phyloP scores from a whole-genome alignment of 1,140 invertebrate species.

The Drosophila arizonae region DNA sequence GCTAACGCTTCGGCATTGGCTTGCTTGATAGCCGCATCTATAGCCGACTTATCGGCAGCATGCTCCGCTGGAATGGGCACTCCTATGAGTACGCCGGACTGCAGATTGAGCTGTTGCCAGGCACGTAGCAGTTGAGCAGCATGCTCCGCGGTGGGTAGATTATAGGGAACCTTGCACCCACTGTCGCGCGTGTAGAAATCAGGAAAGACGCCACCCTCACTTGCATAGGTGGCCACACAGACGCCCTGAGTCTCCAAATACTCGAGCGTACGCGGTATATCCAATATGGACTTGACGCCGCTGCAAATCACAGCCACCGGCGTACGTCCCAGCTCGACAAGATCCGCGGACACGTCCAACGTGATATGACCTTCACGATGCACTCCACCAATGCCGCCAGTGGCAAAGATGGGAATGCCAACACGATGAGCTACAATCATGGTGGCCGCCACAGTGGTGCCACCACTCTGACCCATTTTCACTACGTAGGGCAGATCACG shows the following conservation, averaged over 20 bases:
- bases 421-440: constrained; percentile 91
- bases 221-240: constrained; percentile 89
- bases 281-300: constrained; percentile 98
- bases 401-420: constrained; percentile 97
- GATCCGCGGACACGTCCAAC: constrained; percentile 97
- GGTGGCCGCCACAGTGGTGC: constrained; percentile 98
- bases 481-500: constrained; percentile 92
- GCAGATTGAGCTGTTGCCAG: constrained; percentile 85
- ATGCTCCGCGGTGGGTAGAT: constrained; percentile 85
- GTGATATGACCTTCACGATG: constrained; percentile 93
- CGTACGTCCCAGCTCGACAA: constrained; percentile 94
- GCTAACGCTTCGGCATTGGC: constrained; percentile 88
- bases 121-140: constrained; percentile 89
- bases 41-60: constrained; percentile 83
- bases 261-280: constrained; percentile 96
- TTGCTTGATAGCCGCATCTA: constrained; percentile 88
- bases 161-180: constrained; percentile 88
- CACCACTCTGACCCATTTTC: constrained; percentile 90
- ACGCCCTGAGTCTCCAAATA: constrained; percentile 98
- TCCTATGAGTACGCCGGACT: constrained; percentile 93
- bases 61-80: constrained; percentile 93
- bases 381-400: constrained; percentile 95
- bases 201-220: constrained; percentile 87
- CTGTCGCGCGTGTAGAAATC: constrained; percentile 94
- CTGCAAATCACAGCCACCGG: constrained; percentile 96